Evolutionary conservation across 2,888 invertebrate species (phyloP).

Genomic region (Catocala nupta): DNA sequence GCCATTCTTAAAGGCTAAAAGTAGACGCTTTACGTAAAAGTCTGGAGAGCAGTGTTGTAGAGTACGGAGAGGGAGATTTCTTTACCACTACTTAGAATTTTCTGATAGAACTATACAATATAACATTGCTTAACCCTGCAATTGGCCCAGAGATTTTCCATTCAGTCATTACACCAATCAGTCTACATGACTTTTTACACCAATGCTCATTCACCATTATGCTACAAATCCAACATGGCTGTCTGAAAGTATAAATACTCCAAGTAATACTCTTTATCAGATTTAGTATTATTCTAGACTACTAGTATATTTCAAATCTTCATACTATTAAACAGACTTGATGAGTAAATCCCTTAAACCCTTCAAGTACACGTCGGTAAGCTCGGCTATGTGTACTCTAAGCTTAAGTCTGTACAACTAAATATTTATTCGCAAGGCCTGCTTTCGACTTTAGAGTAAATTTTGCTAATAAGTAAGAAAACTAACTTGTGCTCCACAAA

Average conservation of each 20-base stretch:
- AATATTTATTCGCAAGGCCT: constrained; percentile 32
- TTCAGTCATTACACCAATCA: too few relatives aligned
- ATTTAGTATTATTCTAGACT: background rate
- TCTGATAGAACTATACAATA: too few relatives aligned
- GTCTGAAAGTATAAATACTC: background rate
- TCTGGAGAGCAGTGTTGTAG: too few relatives aligned
- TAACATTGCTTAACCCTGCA: too few relatives aligned
- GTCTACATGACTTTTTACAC: too few relatives aligned
- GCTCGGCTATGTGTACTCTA: background rate
- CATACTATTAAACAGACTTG: constrained; percentile 22
- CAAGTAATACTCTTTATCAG: background rate
- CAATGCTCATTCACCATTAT: too few relatives aligned
- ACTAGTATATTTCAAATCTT: background rate
- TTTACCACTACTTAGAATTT: too few relatives aligned
- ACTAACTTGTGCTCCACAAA: constrained; percentile 28
- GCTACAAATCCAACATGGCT: too few relatives aligned
- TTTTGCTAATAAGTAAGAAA: constrained; percentile 30
- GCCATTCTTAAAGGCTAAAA: too few relatives aligned
- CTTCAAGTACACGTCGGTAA: background rate
- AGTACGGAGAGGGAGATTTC: too few relatives aligned
- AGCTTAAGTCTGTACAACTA: constrained; percentile 16
- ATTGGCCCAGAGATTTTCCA: too few relatives aligned
- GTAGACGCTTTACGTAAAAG: too few relatives aligned
- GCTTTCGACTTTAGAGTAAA: constrained; percentile 16
- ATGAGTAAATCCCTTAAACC: constrained; percentile 30